A percentile compares a stretch with the other conserved stretches of the same genome.
These are phyloP conservation scores for Sterna hirundo DNA, from an alignment of 2,113 vertebrate genomes.

Conservation along the genomic window DNA sequence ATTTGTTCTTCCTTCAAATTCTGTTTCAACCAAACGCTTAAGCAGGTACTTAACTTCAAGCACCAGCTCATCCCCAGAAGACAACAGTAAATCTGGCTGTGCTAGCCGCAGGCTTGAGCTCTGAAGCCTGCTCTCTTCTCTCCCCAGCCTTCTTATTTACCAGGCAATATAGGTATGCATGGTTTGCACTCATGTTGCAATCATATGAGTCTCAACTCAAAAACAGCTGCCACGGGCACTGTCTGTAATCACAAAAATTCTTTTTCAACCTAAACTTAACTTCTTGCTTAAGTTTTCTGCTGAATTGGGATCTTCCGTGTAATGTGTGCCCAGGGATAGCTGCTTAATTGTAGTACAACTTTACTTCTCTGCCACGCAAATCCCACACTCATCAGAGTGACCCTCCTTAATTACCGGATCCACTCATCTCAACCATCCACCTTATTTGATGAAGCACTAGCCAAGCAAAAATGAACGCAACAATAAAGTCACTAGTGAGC, in stretches of 20 bases:
- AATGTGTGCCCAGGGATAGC: background rate
- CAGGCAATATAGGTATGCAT: background rate
- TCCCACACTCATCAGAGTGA: background rate
- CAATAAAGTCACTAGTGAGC: background rate
- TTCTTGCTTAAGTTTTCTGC: background rate
- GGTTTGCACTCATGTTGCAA: background rate
- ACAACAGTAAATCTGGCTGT: background rate
- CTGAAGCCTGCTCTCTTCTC: background rate
- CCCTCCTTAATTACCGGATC: background rate
- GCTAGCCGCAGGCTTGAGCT: background rate
- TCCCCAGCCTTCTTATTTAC: background rate
- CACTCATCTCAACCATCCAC: background rate
- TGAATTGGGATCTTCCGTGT: background rate
- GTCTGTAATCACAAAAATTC: background rate
- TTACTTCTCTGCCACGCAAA: background rate
- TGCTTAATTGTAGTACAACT: background rate
- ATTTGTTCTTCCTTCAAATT: background rate
- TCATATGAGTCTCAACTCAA: background rate
- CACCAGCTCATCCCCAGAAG: background rate
- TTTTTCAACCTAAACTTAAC: background rate
- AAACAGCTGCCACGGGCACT: background rate
- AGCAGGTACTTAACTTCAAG: background rate
- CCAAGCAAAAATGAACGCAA: background rate
- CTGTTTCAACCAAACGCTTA: background rate
- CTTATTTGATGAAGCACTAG: background rate